Percentiles rank a stretch among this genome's conserved stretches.
Conservation (phyloP, 1,140 invertebrate genomes). For the Zaprionus davidi region DNA sequence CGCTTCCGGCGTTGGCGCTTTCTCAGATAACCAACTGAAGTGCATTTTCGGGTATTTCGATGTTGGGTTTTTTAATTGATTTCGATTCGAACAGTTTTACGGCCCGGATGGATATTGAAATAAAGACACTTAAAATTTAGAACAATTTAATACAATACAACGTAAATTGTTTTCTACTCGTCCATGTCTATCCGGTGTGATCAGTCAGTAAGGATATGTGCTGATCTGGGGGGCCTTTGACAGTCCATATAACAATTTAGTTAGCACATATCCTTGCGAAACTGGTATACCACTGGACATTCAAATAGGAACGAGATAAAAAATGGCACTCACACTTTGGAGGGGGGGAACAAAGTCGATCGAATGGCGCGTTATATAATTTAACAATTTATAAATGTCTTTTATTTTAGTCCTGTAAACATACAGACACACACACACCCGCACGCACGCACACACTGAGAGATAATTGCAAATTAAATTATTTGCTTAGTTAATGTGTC, state of each 20-base stretch:
- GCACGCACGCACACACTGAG: slow-evolving; percentile 29
- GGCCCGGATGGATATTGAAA: slow-evolving; percentile 64
- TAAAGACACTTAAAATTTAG: slow-evolving; percentile 84
- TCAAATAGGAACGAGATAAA: slow-evolving; percentile 2
- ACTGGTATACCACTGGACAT: slow-evolving; percentile 26
- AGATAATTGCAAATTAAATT: slow-evolving; percentile 26
- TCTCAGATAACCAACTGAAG: slow-evolving; percentile 82
- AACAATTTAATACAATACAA: slow-evolving; percentile 79
- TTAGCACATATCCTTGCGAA: slow-evolving; percentile 57
- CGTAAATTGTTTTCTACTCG: slow-evolving; percentile 40
- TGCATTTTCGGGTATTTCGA: slow-evolving; percentile 69
- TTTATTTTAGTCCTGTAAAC: slow-evolving; percentile 44
- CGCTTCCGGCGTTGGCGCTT: slow-evolving; percentile 72
- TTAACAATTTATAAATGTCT: slow-evolving; percentile 26
- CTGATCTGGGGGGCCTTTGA: not conserved
- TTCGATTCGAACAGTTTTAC: slow-evolving; percentile 18
- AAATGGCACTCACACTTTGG: slow-evolving; percentile 51
- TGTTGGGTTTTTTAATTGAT: slow-evolving; percentile 36
- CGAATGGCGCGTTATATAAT: slow-evolving; percentile 54
- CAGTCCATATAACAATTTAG: not conserved
- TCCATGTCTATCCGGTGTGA: slow-evolving; percentile 7
- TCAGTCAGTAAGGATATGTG: slow-evolving; percentile 64
- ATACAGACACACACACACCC: slow-evolving; percentile 32
- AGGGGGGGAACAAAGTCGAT: slow-evolving; percentile 16
- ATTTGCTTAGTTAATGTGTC: slow-evolving; percentile 49